Percentiles rank a stretch among this genome's conserved stretches.
Conservation (phyloP, 2,797 vertebrate species). For the Molossus molossus region DNA sequence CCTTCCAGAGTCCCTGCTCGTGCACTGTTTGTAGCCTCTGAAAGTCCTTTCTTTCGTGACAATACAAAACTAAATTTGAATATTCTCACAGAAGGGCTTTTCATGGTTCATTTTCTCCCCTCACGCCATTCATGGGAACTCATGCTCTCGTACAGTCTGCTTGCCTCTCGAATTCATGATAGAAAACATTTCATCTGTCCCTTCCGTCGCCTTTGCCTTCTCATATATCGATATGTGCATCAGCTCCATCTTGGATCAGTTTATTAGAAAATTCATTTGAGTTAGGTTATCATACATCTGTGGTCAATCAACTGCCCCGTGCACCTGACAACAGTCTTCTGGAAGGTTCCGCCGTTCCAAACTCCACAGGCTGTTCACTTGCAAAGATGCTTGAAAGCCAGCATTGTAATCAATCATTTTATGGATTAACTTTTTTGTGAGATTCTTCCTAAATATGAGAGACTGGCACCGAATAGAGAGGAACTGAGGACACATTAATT, state of each 20-base stretch:
- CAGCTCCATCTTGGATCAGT: not conserved
- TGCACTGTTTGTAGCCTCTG: not conserved
- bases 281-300: not conserved
- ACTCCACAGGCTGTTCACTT: not conserved
- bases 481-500: conserved; percentile 75
- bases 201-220: not conserved
- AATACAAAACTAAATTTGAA: not conserved
- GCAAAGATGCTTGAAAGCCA: conserved; percentile 47
- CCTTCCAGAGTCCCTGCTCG: not conserved
- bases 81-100: not conserved
- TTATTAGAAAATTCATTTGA: not conserved
- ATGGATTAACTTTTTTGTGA: conserved; percentile 55
- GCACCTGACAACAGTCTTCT: not conserved
- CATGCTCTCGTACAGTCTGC: not conserved
- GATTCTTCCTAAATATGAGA: conserved; percentile 51
- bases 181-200: not conserved
- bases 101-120: not conserved
- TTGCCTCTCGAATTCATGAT: not conserved
- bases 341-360: not conserved
- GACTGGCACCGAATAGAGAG: conserved; percentile 54
- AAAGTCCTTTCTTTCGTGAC: not conserved
- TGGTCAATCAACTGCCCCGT: not conserved
- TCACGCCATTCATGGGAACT: not conserved
- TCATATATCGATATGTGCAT: not conserved
- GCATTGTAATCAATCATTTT: conserved; percentile 52